Base-by-base conservation (phyloP, 2,797 vertebrate species). In the Cottoperca gobio region DNA sequence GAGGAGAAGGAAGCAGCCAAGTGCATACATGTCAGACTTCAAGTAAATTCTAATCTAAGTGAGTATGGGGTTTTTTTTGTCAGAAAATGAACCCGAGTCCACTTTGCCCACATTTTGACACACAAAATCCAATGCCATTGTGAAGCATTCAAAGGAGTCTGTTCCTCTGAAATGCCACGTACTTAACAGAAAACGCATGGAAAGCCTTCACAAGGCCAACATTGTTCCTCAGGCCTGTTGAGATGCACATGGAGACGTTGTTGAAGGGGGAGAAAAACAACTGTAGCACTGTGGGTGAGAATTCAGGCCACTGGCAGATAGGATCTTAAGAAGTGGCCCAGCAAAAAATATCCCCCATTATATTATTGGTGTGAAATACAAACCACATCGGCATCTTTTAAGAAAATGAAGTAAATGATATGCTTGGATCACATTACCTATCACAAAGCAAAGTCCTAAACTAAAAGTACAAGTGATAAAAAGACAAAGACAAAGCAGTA, bases 151-250 rank as follows among this genome's bases (percentile, higher is more conserved):
- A 83, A 78, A 90, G 73, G 86, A 89, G 88, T 90, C 81, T 81
- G 77, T 78, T 80, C 52, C 61, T 69, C 73, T 90, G 58, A 92
- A 93, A 94, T 92, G 90, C 83, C 93, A 93, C 72, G 52, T 89
- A 81, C 84, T 80, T 76, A 78, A 91, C 84, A 89, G 81, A 89
- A 89, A 84, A 84, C 61, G 81, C 88, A 88, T 83, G 89, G 89
- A 91, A 89, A 91, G 82, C 71, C 63, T 76, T 82, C 88, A 93
- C 91, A 94, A 92, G 83, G 92, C 89, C 84, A 89, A 87, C 90
- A 93, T 93, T 94, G 93, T 94, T 92, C 89, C 75, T 58, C 58
- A 3, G 78, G 70, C 73, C 79, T 76, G 75, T 90, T 83, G 86
- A 90, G 90, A 88, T 86, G 86, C 77, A 89, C 81, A 86, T 64